Base-by-base conservation (phyloP, 2,797 vertebrate species). In the Ctenopoma kingsleyae region DNA sequence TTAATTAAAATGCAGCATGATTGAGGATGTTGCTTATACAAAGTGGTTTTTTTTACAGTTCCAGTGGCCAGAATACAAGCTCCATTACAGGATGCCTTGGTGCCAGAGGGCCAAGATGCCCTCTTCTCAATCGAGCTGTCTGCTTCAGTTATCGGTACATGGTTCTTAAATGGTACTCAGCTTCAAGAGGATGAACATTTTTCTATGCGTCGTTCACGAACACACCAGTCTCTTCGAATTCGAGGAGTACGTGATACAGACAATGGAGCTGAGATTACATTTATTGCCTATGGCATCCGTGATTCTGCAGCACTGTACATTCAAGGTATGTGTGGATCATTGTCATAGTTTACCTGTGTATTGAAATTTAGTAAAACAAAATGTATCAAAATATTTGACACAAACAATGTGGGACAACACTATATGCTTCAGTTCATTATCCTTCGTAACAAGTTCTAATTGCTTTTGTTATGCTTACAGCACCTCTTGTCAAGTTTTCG, bases 111-210 rank as follows among this genome's bases (percentile, higher is more conserved):
- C 0, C 95, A 97, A 74, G 97, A 98, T 5, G 97, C 90, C 0
- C 55, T 78, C 63, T 99, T 98, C 87, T 94, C 95, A 40, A 95
- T 99, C 20, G 95, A 97, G 81, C 95, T 99, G 55, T 98, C 97
- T 0, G 95, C 96, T 0, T 86, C 87, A 0, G 95, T 97, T 54
- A 94, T 94, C 0, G 98, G 97, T 4, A 92, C 93, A 16, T 99
- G 98, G 98, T 96, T 96, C 88, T 84, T 98, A 76, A 94, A 95
- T 0, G 95, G 96, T 0, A 89, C 82, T 15, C 95, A 95, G 64
- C 91, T 97, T 76, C 93, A 95, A 82, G 92, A 91, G 0, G 87
- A 94, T 0, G 74, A 96, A 13, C 92, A 81, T 5, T 98, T 88
- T 86, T 91, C 87, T 0, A 67, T 96, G 69, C 92, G 90, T 47